Base-by-base conservation (phyloP, 1,140 invertebrate species). In the Cotesia chilonis region DNA sequence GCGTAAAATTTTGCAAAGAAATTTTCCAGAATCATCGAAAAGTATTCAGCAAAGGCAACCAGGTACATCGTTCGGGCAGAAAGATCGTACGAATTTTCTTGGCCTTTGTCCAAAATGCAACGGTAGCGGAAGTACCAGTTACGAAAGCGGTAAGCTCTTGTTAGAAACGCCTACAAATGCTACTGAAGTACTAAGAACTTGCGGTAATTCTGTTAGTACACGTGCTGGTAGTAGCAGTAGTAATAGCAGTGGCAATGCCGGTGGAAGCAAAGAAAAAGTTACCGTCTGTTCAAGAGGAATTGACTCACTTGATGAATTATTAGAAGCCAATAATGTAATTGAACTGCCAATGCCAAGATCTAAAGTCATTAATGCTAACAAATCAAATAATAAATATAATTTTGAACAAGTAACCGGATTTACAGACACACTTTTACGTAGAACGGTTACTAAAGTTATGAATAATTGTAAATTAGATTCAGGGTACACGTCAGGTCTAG, bases 331-430 rank as follows among this genome's bases (percentile, higher is more conserved):
- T 79, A 80, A 83, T 74, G 84, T 90, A 28, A 82, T 91, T 52
- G 90, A 92, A 83, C 85, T 92, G 17, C 90, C 91, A 2, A 87
- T 91, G 87, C 89, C 89, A 68, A 83, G 80, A 87, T 90, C 70
- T 57, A 82, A 76, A 55, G 10, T 47, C 6, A 6, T 47, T 9
- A 81, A 77, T 65, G 41, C 67, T 52, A 12, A 4, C 14, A 0
- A 38, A 28, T 71, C 70, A 35, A 73, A 74, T 67, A 65, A 72
- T 64, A 59, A 9, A 9, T 20, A 10, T 17, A 77, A 75, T 55
- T 41, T 41, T 3, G n/a, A 54, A 51, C 79, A 81, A 52, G 71
- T 79, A 4, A 77, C 76, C 0, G 86, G 83, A n/a, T 86, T 85
- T 38, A 82, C 83, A 0, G 80, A 76, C 47, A 85, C 79, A 17